These are phyloP conservation scores for Spea bombifrons DNA, from an alignment of 2,113 vertebrate species.

Conservation along the genomic window DNA sequence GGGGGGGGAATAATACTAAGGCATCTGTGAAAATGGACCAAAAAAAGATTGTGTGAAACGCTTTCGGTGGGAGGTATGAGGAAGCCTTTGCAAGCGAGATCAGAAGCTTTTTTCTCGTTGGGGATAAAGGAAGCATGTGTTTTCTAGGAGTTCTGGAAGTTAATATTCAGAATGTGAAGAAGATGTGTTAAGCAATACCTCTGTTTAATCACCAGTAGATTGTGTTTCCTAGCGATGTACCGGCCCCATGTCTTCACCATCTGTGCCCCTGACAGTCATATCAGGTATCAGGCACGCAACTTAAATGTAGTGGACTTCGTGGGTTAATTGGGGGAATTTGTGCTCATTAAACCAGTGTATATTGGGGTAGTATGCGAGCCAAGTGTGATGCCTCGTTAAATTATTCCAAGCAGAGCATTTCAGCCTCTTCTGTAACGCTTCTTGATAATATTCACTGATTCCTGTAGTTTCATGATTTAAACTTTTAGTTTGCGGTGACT, in stretches of 20 bases:
- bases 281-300: background rate
- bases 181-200: background rate
- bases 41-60: slow-evolving; percentile 46
- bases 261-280: background rate
- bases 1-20: background rate
- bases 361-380: too few relatives aligned
- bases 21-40: slow-evolving; percentile 35
- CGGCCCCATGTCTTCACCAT: background rate
- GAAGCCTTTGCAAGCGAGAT: slow-evolving; percentile 23
- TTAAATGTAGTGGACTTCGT: background rate
- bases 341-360: too few relatives aligned
- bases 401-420: too few relatives aligned
- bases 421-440: too few relatives aligned
- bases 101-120: slow-evolving; percentile 24
- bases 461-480: too few relatives aligned
- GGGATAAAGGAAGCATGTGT: background rate
- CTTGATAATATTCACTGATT: too few relatives aligned
- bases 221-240: background rate
- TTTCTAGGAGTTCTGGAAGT: background rate
- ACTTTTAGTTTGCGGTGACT: too few relatives aligned
- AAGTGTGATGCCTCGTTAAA: too few relatives aligned
- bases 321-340: too few relatives aligned
- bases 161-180: background rate
- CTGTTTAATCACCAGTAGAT: background rate
- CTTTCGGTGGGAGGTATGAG: slow-evolving; percentile 44